Base-by-base conservation (phyloP, 1,140 invertebrate species). In the Macrosteles quadrilineatus region DNA sequence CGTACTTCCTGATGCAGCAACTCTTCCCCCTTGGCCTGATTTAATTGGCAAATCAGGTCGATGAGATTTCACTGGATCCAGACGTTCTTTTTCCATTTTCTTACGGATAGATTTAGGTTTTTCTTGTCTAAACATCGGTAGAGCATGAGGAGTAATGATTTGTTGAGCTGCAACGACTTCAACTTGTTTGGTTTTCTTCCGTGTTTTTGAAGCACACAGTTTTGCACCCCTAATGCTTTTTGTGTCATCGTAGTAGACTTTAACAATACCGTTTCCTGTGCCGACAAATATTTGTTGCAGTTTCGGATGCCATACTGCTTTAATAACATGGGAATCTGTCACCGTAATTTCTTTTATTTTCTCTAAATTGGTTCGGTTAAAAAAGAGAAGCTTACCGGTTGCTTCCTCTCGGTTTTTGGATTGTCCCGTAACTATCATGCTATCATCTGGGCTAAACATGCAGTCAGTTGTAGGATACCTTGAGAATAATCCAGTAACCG, bases 1-100 rank as follows among this genome's bases (percentile, higher is more conserved):
- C 0, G 98, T 99, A 68, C 95, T 95, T 30, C 98, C 98, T 0
- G 96, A 96, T 0, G 93, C 91, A 0, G 94, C 96, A 1, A 99
- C 91, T 74, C 96, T 86, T n/a, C 97, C 97, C 40, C 94, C 95
- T 75, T 93, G 90, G 21, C 94, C 94, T 14, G 85, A 86, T 21
- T 96, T 98, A n/a, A 99, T 95, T 0, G 98, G 98, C 55, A 99
- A 82, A 82, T 99, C 97, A n/a, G 95, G 98, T 74, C 94, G 81
- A 71, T 87, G 87, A 0, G 96, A 98, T 81, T 96, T 98, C 0
- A 97, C 84, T 0, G 95, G 97, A 85, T 98, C 97, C 76, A 94
- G 83, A 32, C 92, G 82, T 63, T 95, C 94, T 75, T 96, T 97
- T 77, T 98, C 95, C 87, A 96, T 90, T 78, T 93, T 90, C 79